Base-by-base conservation (phyloP, 2,888 invertebrate species). In the Stomorhina lunata region DNA sequence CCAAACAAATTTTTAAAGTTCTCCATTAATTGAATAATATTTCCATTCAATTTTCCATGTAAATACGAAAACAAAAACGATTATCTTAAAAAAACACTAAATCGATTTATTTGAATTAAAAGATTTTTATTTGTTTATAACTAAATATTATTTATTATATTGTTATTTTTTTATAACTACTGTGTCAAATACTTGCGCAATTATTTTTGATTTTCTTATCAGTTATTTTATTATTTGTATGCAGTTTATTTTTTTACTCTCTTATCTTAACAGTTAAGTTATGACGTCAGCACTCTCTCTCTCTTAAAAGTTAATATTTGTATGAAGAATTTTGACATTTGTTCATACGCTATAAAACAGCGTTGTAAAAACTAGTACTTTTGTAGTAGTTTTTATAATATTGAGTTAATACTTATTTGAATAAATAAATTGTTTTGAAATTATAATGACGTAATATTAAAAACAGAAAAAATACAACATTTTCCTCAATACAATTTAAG, bases 111-210 rank as follows among this genome's bases (percentile, higher is more conserved):
- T 34, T 0, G 2, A 34, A 27, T 53, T 25, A 10, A 15, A n/a
- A 9, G 29, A 29, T 37, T 22, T 37, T 59, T 34, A 32, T 59
- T 37, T 22, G 15, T 32, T 40, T 15, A 25, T 4, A 22, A 32
- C 7, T 7, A 50, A 2, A 5, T 37, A 50, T 53, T 68, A 55
- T 55, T 68, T 68, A 17, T 32, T 55, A n/a, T n/a, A n/a, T n/a
- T 61, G 25, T 59, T 29, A 9, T 22, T 43, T 55, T 57, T 22
- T 57, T 57, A 55, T 71, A 25, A 40, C 40, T 45, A 29, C 27
- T 57, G 40, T 71, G n/a, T 29, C 6, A 34, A 20, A 20, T 59
- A 27, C 59, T 27, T 40, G 40, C 15, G 20, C 34, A 57, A 34
- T 34, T 29, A 15, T 29, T 55, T 15, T 17, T 15, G 9, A 29